Evolutionary conservation across 53 echinoderm and acorn worm species (phyloP).

Genomic region (Zoroaster sp.): DNA sequence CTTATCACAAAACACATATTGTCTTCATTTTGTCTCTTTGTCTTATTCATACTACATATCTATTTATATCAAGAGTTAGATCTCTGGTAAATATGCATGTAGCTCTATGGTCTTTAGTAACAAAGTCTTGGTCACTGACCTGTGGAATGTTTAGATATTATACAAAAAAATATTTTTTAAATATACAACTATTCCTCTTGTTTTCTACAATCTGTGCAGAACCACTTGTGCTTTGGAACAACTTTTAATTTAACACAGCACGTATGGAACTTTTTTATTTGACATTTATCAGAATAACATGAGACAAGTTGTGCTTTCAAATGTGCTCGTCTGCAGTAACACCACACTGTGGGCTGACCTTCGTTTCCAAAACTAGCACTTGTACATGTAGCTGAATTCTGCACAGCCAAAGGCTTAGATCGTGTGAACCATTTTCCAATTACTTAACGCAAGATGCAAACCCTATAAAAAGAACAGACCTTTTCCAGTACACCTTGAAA

Average conservation of each 20-base stretch:
- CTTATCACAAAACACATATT: too few species aligned
- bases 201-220: not conserved
- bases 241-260: not conserved
- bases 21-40: too few species aligned
- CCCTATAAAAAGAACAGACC: not conserved
- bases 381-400: too few species aligned
- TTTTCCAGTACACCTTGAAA: not conserved
- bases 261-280: too few species aligned
- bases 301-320: not conserved
- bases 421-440: not conserved
- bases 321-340: not conserved
- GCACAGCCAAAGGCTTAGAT: not conserved
- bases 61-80: too few species aligned
- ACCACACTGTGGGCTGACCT: not conserved
- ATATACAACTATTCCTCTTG: not conserved
- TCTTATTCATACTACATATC: too few species aligned
- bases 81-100: too few species aligned
- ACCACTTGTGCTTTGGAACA: not conserved
- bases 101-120: too few species aligned
- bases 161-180: too few species aligned
- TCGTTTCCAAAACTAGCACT: not conserved
- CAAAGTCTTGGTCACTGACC: too few species aligned
- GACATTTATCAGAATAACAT: not conserved
- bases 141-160: too few species aligned
- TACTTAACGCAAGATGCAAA: not conserved